Evolutionary conservation across 2,113 vertebrate species (phyloP).

Genomic region (Sinocyclocheilus grahami): DNA sequence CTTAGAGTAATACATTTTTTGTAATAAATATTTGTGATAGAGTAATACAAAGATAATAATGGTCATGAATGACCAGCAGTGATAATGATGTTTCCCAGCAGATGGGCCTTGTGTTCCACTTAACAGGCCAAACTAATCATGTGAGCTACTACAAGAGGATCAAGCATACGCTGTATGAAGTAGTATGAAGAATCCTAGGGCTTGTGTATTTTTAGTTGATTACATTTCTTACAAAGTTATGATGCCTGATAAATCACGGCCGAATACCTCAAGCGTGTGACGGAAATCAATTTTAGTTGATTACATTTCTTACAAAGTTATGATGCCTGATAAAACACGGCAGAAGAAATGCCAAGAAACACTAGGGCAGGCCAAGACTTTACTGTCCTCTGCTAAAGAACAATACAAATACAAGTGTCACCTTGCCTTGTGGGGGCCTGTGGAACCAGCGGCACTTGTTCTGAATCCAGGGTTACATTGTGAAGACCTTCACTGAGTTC

Average conservation of each 20-base stretch:
- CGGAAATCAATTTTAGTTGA: background rate
- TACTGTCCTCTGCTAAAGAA: constrained; percentile 3
- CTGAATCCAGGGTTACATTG: constrained; percentile 68
- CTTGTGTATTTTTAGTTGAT: constrained; percentile 17
- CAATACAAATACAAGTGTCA: constrained; percentile 55
- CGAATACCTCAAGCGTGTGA: background rate
- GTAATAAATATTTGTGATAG: background rate
- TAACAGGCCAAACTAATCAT: constrained; percentile 16
- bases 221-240: background rate
- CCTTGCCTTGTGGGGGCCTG: constrained; percentile 59
- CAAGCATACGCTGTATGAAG: constrained; percentile 3
- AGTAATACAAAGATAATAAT: background rate
- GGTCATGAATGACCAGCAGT: background rate
- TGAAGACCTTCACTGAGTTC: background rate
- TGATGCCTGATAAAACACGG: background rate
- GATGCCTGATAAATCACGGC: constrained; percentile 4
- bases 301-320: background rate
- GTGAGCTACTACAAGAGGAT: constrained; percentile 24
- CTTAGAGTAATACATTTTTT: background rate
- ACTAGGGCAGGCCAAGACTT: background rate
- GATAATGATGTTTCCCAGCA: background rate
- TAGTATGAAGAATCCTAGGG: constrained; percentile 12
- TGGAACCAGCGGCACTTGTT: constrained; percentile 63
- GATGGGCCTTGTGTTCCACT: background rate
- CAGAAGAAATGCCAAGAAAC: constrained; percentile 15